Conservation (phyloP, 1,140 invertebrate genomes). For the Platorchestia sp. region DNA sequence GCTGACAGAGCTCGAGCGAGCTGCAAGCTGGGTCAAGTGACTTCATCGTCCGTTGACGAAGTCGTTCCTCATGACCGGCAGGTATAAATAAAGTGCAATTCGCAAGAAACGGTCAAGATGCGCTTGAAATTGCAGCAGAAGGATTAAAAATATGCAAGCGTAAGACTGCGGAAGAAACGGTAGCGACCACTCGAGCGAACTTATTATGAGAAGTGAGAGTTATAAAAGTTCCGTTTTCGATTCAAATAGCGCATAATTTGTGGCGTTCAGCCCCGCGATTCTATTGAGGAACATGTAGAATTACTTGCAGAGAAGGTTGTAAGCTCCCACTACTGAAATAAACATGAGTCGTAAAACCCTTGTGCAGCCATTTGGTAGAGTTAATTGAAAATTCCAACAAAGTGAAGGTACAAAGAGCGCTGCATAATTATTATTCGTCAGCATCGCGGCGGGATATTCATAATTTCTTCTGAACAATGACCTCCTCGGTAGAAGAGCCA, state of each 20-base stretch:
- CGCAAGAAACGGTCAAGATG: too few relatives aligned
- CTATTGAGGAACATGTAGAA: neutral
- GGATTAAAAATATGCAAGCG: too few relatives aligned
- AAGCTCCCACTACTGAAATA: neutral
- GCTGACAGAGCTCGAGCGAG: neutral
- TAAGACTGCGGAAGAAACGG: too few relatives aligned
- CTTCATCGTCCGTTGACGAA: too few relatives aligned
- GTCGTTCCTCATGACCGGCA: too few relatives aligned
- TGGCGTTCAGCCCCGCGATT: neutral
- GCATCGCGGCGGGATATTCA: neutral
- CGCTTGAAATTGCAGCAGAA: too few relatives aligned
- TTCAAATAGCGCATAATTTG: neutral
- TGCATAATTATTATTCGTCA: neutral
- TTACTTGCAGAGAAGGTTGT: neutral
- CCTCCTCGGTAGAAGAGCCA: neutral
- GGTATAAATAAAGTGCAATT: too few relatives aligned
- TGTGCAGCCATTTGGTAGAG: neutral
- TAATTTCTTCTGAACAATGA: neutral
- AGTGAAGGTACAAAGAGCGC: too few relatives aligned
- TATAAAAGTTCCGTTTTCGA: neutral
- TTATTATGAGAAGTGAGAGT: neutral
- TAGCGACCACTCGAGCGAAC: neutral
- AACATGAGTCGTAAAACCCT: neutral
- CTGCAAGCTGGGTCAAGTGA: too few relatives aligned
- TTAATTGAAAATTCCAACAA: too few relatives aligned